Evolutionary conservation across 2,113 vertebrate genomes (phyloP).

Genomic region (Dasypus novemcinctus): DNA sequence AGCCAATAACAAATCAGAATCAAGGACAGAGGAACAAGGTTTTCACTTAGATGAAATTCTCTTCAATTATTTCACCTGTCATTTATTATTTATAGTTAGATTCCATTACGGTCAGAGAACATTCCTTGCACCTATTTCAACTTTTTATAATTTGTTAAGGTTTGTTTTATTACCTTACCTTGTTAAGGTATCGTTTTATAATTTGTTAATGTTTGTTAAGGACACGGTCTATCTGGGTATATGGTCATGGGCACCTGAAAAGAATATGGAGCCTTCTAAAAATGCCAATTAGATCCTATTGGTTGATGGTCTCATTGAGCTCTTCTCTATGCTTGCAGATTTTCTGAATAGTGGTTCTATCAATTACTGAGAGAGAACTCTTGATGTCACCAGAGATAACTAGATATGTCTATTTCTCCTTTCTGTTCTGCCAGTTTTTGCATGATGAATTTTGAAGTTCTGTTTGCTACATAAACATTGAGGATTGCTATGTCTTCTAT

Average conservation of each 20-base stretch:
- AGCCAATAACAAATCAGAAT: background rate
- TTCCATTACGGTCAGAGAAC: background rate
- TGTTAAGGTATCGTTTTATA: no score
- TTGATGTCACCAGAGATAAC: background rate
- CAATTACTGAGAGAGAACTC: background rate
- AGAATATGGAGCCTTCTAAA: background rate
- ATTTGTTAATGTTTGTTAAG: background rate
- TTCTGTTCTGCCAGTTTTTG: constrained; percentile 1
- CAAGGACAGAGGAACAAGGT: background rate
- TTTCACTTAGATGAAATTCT: background rate
- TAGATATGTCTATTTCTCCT: background rate
- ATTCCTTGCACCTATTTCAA: background rate
- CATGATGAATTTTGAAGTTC: background rate
- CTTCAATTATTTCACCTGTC: background rate
- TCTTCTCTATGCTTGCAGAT: background rate
- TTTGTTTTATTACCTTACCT: background rate
- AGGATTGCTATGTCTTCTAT: background rate
- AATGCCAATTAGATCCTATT: background rate
- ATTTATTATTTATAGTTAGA: background rate
- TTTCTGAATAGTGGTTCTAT: constrained; percentile 10
- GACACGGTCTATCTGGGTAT: background rate
- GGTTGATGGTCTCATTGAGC: background rate
- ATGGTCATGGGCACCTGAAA: background rate
- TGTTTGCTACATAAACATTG: background rate
- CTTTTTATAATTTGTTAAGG: background rate